Evolutionary conservation across 2,888 invertebrate genomes (phyloP).

Genomic region (Bugulina stolonifera): DNA sequence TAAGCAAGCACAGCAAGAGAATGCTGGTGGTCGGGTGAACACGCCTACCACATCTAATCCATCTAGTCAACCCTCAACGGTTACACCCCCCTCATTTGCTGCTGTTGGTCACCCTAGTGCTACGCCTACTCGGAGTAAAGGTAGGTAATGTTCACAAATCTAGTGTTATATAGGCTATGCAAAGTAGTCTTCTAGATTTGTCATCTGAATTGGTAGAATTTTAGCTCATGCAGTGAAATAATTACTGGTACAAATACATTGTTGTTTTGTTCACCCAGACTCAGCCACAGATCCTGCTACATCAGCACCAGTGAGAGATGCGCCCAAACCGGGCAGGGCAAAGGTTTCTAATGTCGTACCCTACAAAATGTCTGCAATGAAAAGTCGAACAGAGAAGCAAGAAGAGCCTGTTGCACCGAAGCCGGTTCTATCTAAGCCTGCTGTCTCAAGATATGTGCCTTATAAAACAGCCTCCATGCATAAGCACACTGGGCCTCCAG

Average conservation of each 20-base stretch:
- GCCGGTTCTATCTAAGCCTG: background rate
- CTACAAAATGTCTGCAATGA: conserved; percentile 21
- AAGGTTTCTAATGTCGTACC: conserved; percentile 16
- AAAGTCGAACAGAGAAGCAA: background rate
- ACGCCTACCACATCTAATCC: no score
- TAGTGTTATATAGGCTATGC: no score
- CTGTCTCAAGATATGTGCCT: background rate
- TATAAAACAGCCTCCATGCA: conserved; percentile 6
- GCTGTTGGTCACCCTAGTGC: no score
- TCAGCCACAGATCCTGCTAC: background rate
- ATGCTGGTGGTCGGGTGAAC: no score
- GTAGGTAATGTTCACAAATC: background rate
- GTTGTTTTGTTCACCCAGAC: no score
- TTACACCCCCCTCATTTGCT: no score
- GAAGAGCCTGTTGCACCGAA: background rate
- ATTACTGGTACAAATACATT: background rate
- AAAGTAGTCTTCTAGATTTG: no score
- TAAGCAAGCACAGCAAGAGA: background rate
- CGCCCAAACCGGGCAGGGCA: background rate
- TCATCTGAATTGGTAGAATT: no score
- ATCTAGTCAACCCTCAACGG: no score
- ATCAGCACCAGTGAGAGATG: background rate
- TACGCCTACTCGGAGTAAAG: no score
- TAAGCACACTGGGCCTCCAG: background rate
- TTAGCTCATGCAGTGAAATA: background rate